A percentile compares a stretch with the other conserved stretches of the same genome.
These are phyloP conservation scores for Ormyrus rosae DNA, from an alignment of 2,888 invertebrate genomes.

Conservation along the genomic window DNA sequence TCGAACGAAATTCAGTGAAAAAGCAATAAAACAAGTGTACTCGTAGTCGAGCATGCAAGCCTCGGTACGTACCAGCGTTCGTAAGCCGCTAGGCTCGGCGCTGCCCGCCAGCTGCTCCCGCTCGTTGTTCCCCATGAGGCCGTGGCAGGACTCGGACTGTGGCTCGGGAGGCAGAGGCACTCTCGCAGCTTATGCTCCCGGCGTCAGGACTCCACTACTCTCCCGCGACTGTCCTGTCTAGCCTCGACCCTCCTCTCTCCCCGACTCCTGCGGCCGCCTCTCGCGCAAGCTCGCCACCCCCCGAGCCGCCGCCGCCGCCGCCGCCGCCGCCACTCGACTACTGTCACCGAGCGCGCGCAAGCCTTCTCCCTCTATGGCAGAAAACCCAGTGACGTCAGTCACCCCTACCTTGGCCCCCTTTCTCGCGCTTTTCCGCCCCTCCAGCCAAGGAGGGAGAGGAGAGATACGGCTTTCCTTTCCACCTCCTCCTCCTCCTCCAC, in stretches of 20 bases:
- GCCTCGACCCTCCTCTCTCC: background rate
- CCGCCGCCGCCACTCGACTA: constrained; percentile 22
- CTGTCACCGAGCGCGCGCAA: constrained; percentile 28
- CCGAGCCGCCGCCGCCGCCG: background rate
- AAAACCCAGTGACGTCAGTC: constrained; percentile 53
- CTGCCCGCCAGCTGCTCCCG: no score
- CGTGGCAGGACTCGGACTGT: no score
- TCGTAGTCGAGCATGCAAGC: background rate
- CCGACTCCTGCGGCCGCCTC: background rate
- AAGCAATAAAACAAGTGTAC: no score
- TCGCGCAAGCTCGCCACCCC: constrained; percentile 1
- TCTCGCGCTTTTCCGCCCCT: constrained; percentile 10
- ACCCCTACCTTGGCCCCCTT: constrained; percentile 50
- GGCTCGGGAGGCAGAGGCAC: background rate
- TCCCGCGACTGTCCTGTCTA: background rate
- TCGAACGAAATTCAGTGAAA: no score
- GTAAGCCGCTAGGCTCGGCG: background rate
- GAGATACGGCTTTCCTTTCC: background rate
- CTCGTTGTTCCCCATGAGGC: no score
- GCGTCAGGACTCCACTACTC: constrained; percentile 34
- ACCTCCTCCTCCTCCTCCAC: background rate
- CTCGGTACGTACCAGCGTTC: constrained; percentile 22
- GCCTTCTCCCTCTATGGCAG: constrained; percentile 13
- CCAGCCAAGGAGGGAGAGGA: background rate
- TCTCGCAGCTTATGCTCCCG: constrained; percentile 5